Percentiles rank a stretch among this genome's conserved stretches.
phyloP scores from a whole-genome alignment of 2,888 invertebrate species.

The Epinotia demarniana region DNA sequence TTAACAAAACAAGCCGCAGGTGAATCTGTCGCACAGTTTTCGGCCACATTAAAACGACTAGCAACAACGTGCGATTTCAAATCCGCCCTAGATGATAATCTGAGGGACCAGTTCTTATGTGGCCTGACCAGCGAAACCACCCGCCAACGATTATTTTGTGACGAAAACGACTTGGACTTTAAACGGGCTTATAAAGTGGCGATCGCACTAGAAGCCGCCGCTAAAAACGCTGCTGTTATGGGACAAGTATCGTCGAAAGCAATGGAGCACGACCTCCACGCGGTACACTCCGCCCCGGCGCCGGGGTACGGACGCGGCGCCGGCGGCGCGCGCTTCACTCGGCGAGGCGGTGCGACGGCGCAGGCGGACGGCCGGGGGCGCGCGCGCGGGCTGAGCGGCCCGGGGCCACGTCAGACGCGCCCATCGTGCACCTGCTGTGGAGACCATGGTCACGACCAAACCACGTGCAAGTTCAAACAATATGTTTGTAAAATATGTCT shows the following conservation, averaged over 20 bases:
- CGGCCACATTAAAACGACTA: neutral
- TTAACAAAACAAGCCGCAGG: neutral
- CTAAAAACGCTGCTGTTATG: neutral
- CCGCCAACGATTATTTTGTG: too few relatives aligned
- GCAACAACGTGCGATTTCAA: neutral
- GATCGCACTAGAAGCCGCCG: neutral
- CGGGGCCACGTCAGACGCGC: too few relatives aligned
- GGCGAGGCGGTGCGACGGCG: neutral
- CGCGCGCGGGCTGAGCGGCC: neutral
- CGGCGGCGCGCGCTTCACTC: too few relatives aligned
- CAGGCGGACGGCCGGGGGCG: neutral
- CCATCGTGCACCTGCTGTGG: neutral
- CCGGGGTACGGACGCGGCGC: neutral
- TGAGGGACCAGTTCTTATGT: too few relatives aligned
- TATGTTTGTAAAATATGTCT: too few relatives aligned
- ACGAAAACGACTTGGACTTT: neutral
- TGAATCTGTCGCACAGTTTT: conserved; percentile 25
- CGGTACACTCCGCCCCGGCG: neutral
- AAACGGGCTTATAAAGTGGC: neutral
- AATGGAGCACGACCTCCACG: neutral
- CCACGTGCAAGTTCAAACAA: too few relatives aligned
- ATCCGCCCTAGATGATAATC: too few relatives aligned
- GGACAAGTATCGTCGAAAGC: neutral
- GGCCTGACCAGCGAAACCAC: too few relatives aligned
- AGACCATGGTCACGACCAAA: neutral